Conservation (phyloP, 2,797 vertebrate genomes). For the Emys orbicularis region DNA sequence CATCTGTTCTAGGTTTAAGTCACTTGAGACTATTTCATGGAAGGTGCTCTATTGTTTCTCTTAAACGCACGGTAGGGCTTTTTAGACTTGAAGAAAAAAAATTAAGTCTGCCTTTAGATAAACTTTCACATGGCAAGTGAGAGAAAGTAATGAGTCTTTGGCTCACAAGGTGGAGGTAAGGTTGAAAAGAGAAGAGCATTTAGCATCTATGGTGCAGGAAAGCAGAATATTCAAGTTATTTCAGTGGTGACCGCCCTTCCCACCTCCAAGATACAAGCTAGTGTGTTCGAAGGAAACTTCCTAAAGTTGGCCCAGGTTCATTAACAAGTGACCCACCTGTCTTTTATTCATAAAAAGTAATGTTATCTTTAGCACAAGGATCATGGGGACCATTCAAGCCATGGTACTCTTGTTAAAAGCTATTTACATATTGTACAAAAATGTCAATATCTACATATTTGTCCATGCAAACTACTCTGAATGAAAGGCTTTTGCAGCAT, state of each 20-base stretch:
- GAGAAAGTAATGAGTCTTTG: not conserved
- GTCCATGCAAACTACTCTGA: not conserved
- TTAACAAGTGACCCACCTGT: not conserved
- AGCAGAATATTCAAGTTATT: not conserved
- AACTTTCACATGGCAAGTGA: not conserved
- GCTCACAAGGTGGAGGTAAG: not conserved
- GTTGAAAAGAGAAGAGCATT: not conserved
- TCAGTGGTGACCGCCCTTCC: not conserved
- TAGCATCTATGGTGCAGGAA: not conserved
- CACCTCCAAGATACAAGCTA: not conserved
- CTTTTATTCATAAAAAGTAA: not conserved
- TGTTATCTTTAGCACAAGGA: not conserved
- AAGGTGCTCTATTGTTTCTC: not conserved
- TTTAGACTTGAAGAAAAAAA: too few relatives aligned
- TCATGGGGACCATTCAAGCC: not conserved
- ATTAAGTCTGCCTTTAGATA: too few relatives aligned
- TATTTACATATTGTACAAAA: not conserved
- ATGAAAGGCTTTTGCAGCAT: not conserved
- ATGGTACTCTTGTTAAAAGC: not conserved
- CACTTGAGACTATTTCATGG: not conserved
- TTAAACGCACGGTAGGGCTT: too few relatives aligned
- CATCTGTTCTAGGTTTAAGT: not conserved
- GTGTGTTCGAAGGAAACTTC: not conserved
- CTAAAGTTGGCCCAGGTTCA: not conserved
- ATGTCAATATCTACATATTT: not conserved